Evolutionary conservation across 2,113 vertebrate species (phyloP).

Genomic region (Syrrhaptes paradoxus): DNA sequence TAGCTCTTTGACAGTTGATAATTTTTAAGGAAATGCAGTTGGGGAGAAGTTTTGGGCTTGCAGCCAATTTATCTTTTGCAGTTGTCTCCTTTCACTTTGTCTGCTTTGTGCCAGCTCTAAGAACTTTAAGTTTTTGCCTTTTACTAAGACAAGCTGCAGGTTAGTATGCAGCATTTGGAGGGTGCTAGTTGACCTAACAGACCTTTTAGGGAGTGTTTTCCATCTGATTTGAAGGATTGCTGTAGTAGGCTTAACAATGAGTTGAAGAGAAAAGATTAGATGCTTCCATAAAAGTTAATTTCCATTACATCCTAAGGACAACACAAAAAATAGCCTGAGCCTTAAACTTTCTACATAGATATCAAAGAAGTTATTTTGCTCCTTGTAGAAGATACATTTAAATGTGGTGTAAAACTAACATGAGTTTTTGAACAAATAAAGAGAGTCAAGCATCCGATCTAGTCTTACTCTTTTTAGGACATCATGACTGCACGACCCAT

Average conservation of each 20-base stretch:
- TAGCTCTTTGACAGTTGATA: neutral
- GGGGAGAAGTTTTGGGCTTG: neutral
- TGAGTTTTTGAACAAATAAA: neutral
- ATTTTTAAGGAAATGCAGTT: neutral
- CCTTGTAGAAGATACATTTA: neutral
- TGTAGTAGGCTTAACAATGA: neutral
- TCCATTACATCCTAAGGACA: neutral
- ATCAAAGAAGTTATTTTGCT: neutral
- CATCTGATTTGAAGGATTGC: neutral
- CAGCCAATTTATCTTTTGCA: neutral
- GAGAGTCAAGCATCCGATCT: neutral
- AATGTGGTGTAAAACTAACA: neutral
- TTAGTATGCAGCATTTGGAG: neutral
- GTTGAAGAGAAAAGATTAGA: neutral
- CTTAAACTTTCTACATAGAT: neutral
- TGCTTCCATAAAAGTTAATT: neutral
- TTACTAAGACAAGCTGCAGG: neutral
- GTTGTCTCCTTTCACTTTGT: neutral
- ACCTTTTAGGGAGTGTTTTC: neutral
- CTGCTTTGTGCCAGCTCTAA: neutral
- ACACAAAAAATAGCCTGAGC: neutral
- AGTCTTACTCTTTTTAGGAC: constrained; percentile 26
- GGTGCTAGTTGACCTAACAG: neutral
- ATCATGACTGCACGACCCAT: neutral
- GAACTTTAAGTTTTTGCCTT: neutral